These are phyloP conservation scores for Campylorhamphus procurvoides DNA, from an alignment of 2,113 vertebrate genomes.

Conservation along the genomic window DNA sequence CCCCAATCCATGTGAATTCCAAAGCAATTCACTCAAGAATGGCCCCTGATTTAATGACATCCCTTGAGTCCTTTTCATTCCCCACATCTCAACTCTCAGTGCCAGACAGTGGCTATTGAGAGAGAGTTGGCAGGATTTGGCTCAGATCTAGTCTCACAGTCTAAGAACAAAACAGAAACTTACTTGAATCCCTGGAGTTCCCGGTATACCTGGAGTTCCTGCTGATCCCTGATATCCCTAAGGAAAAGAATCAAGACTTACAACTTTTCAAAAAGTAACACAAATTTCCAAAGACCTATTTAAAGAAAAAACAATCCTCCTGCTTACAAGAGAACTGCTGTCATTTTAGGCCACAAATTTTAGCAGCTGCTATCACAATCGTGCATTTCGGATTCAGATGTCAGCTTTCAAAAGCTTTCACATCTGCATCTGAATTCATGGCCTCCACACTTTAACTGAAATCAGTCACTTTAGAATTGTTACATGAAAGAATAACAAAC, in stretches of 20 bases:
- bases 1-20: background rate
- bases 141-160: background rate
- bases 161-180: background rate
- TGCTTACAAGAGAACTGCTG: background rate
- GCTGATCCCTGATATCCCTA: conserved; percentile 87
- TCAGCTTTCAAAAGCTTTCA: background rate
- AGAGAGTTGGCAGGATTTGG: background rate
- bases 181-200: conserved; percentile 86
- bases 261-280: background rate
- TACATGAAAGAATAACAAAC: background rate
- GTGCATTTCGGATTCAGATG: background rate
- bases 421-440: background rate
- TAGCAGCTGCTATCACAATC: background rate
- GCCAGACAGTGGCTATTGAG: background rate
- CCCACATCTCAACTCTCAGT: background rate
- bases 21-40: background rate
- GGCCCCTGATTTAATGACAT: background rate
- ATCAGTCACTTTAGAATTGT: background rate
- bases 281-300: background rate
- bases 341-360: background rate
- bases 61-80: background rate
- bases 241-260: background rate
- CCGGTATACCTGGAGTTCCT: conserved; percentile 85
- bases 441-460: background rate
- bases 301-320: background rate